phyloP scores from a whole-genome alignment of 1,140 invertebrate species.

The Vanessa atalanta region DNA sequence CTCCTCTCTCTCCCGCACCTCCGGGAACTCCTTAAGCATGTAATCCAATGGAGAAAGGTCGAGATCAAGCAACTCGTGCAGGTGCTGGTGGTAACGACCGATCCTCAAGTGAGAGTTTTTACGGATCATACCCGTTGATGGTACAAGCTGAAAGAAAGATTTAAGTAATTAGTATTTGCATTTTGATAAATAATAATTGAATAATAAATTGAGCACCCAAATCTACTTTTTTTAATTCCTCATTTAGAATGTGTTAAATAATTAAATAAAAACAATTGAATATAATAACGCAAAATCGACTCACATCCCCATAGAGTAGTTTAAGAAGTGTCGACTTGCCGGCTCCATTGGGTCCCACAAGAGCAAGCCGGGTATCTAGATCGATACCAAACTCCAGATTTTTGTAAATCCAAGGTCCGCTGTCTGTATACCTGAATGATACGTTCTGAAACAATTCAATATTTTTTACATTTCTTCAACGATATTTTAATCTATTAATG shows the following conservation, averaged over 20 bases:
- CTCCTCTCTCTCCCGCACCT: slow-evolving; percentile 98
- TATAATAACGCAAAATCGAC: slow-evolving; percentile 44
- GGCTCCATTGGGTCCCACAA: slow-evolving; percentile 99
- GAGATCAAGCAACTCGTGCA: slow-evolving; percentile 97
- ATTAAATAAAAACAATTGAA: too few relatives aligned
- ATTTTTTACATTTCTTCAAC: too few relatives aligned
- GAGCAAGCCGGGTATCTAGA: slow-evolving; percentile 96
- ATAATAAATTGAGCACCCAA: too few relatives aligned
- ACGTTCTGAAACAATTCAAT: slow-evolving; percentile 87
- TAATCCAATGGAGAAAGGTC: slow-evolving; percentile 98
- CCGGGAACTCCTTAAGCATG: slow-evolving; percentile 98
- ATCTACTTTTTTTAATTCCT: too few relatives aligned
- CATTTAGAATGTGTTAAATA: too few relatives aligned
- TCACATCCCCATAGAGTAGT: slow-evolving; percentile 95
- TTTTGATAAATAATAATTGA: too few relatives aligned
- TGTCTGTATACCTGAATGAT: slow-evolving; percentile 95
- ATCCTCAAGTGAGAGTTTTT: slow-evolving; percentile 98
- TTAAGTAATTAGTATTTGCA: too few relatives aligned
- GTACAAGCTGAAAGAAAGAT: slow-evolving; percentile 86
- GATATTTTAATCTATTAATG: background rate
- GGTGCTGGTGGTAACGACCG: slow-evolving; percentile 98
- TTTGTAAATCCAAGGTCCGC: slow-evolving; percentile 95
- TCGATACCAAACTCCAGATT: slow-evolving; percentile 99
- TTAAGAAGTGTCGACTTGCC: slow-evolving; percentile 99
- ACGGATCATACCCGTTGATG: slow-evolving; percentile 97